Conservation (phyloP, 2,797 vertebrate species). For the Micromesistius poutassou region DNA sequence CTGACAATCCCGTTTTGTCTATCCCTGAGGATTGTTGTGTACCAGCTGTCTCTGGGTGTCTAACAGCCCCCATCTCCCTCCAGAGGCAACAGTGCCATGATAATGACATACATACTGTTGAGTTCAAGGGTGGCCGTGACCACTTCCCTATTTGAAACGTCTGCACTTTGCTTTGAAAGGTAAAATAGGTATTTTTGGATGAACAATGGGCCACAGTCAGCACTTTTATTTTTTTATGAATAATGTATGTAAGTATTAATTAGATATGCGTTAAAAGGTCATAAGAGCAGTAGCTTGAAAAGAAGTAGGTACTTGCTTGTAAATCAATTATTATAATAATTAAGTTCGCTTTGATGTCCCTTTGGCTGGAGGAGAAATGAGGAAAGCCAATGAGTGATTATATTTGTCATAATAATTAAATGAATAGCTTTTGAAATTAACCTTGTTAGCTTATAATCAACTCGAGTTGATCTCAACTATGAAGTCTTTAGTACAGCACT, state of each 20-base stretch:
- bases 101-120: background rate
- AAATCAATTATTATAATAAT: background rate
- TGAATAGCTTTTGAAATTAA: background rate
- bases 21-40: conserved; percentile 34
- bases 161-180: background rate
- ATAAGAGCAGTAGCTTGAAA: no score
- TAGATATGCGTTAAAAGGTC: no score
- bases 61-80: conserved; percentile 23
- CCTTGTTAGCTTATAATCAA: background rate
- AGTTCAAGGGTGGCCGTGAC: background rate
- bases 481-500: background rate
- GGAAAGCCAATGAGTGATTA: background rate
- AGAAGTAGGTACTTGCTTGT: background rate
- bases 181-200: background rate
- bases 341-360: no score
- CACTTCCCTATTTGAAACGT: background rate
- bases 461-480: background rate
- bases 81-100: conserved; percentile 31
- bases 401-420: background rate
- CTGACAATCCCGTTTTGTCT: conserved; percentile 49
- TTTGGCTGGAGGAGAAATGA: background rate
- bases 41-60: conserved; percentile 33
- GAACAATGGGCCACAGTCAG: background rate
- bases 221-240: background rate
- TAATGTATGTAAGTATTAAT: background rate